Base-by-base conservation (phyloP, 2,888 invertebrate genomes). In the Sinhomidia bicolor region DNA sequence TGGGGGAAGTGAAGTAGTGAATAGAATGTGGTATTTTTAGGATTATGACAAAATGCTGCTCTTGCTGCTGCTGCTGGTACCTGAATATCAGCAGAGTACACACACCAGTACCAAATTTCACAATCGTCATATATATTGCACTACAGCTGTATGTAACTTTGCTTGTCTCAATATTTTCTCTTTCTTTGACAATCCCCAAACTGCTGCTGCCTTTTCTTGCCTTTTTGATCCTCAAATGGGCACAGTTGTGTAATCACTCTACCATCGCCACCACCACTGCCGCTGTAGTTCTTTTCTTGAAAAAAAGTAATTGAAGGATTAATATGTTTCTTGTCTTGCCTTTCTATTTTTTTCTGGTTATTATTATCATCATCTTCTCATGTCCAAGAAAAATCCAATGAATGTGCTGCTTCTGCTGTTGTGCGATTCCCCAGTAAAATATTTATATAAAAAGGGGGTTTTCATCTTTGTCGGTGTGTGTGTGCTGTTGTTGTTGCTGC, bases 341-440 rank as follows among this genome's bases (percentile, higher is more conserved):
- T 60, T 62, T 20, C 23, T 20, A n/a, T 65, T 12, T 65, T 12
- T 23, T 9, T 41, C 26, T 81, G 47, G 29, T 81, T 79, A 79
- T 79, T 29, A 79, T 79, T 20, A 17, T 26, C 2, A 74, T 23
- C 41, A n/a, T n/a, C n/a, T n/a, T n/a, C 78, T 10, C 32, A 36
- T n/a, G n/a, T n/a, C n/a, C n/a, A n/a, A n/a, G n/a, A 20, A 54
- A 32, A 79, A 79, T 57, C 36, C 78, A 79, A 79, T 79, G 32
- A 32, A 10, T 54, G 78, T 79, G 29, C n/a, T 74, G 20, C 9
- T 47, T n/a, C 7, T 51, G 51, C 44, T 44, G 26, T 29, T 26
- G 29, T 12, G 54, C 54, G n/a, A n/a, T 57, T 44, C n/a, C 10
- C 9, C 41, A 3, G n/a, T n/a, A n/a, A n/a, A n/a, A n/a, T n/a